Percentiles rank a stretch among this genome's conserved stretches.
These are phyloP conservation scores for Noturus placidus DNA, from an alignment of 2,113 vertebrate genomes.

Conservation along the genomic window DNA sequence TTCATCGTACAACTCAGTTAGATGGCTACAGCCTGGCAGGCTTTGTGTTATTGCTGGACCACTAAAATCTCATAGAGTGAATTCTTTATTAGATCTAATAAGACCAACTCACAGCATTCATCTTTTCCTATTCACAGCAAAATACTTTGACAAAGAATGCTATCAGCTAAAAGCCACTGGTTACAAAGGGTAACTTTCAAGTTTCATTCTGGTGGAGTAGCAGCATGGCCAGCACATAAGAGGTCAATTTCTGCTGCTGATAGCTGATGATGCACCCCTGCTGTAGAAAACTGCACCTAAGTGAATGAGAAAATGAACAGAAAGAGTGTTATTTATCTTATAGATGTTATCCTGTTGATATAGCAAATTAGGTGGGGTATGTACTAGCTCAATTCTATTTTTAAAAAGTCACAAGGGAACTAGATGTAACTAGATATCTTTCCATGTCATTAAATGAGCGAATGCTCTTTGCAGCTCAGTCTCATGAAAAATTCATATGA, in stretches of 20 bases:
- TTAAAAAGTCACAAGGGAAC: constrained; percentile 8
- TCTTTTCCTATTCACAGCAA: not conserved
- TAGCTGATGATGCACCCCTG: constrained; percentile 8
- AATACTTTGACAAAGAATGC: not conserved
- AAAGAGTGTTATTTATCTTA: constrained; percentile 36
- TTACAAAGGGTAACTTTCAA: not conserved
- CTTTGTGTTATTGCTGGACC: not conserved
- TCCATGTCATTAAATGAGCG: constrained; percentile 18
- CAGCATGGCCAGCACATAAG: not conserved
- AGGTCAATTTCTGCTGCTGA: not conserved
- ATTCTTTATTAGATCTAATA: constrained; percentile 3
- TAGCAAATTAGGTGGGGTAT: constrained; percentile 42
- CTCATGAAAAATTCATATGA: constrained; percentile 10
- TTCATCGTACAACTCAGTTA: not conserved
- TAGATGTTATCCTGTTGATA: constrained; percentile 37
- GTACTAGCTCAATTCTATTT: not conserved
- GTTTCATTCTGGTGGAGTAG: not conserved
- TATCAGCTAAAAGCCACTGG: not conserved
- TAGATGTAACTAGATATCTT: constrained; percentile 18
- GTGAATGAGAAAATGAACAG: constrained; percentile 44
- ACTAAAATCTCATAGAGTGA: constrained; percentile 8
- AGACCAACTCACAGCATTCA: not conserved
- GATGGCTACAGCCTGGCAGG: not conserved
- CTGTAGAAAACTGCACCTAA: constrained; percentile 34
- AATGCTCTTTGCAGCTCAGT: not conserved